Base-by-base conservation (phyloP, 2,113 vertebrate species). In the Isurus oxyrinchus region DNA sequence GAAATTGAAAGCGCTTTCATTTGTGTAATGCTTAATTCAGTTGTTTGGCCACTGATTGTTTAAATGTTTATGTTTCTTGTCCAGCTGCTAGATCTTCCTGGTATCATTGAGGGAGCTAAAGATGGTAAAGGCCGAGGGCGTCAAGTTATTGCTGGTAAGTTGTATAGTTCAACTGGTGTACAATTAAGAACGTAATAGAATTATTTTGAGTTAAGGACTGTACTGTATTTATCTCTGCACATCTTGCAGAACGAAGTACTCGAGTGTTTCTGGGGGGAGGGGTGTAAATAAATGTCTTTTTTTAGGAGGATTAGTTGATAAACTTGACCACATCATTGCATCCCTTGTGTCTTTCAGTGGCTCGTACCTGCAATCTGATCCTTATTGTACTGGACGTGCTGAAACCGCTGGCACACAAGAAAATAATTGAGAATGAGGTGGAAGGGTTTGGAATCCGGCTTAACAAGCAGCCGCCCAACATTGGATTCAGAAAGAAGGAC, bases 31-130 rank as follows among this genome's bases (percentile, higher is more conserved):
- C 61, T 61, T 93, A 35, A 61, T 35, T 93, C 19, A 55, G 2
- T 90, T 88, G 55, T 59, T 94, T 66, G 6, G 5, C 3, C 44
- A 76, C 49, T 55, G 2, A 55, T 4, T 27, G 21, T 76, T 72
- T 76, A 95, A 76, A 72, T 55, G 11, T 95, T 95, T 72, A 3
- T 95, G 27, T 53, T 59, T 95, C 67, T 44, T 95, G 27, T 97
- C 55, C 81, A 99, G 99, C 98, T 99, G 25, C 97, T 99, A 97
- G 99, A 99, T 98, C 98, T 99, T 81, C 99, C 99, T n/a, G 99
- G 99, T 97, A 99, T 99, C 97, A 99, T 99, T 96, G 99, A 99
- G 97, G 99, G 99, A 84, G 99, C 99, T 95, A 99, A 99, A 97
- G 99, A 99, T 96, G 99, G 99, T 93, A 99, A 99, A 97, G 99